Base-by-base conservation (phyloP, 2,113 vertebrate genomes). In the Notiomystis cincta region DNA sequence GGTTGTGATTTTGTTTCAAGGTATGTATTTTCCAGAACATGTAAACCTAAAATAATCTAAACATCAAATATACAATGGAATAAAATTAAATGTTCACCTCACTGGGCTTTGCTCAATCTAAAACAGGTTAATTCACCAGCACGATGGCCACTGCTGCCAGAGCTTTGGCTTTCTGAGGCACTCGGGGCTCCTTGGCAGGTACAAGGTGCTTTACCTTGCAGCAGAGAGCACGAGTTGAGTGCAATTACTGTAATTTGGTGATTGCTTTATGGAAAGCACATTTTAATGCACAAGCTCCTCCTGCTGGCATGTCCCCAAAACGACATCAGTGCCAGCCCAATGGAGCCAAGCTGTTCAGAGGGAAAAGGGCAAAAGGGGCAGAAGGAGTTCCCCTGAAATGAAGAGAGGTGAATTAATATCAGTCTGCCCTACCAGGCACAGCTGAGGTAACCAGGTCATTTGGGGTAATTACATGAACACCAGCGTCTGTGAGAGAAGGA, bases 261-360 rank as follows among this genome's bases (percentile, higher is more conserved):
- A 62, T 58, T 80, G 79, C 78, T 58, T 51, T 33, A 78, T 31
- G 53, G 42, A 56, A 93, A 83, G 67, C 35, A 77, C 72, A 88
- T 81, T 88, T 92, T 72, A 93, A 96, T 93, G 65, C 95, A 84
- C 86, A 95, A 88, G 96, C 96, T 96, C 97, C 95, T 97, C 96
- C 96, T 97, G 96, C 96, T 97, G 96, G 95, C 61, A 58, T 5
- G 42, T 83, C 78, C 78, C 70, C 69, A 73, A 83, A 87, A 94
- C 37, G 44, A 75, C 94, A 92, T 54, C 30, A 54, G 53, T 13
- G 45, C 33, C 69, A 84, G 56, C 53, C 83, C 73, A 89, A 30
- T 3, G 53, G 78, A 95, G 57, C 28, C 81, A 57, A 10, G 30
- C 8, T 33, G 19, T 28, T 31, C 31, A 50, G 71, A 51, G 57